Base-by-base conservation (phyloP, 1,140 invertebrate genomes). In the Pseudomyrmex concolor region DNA sequence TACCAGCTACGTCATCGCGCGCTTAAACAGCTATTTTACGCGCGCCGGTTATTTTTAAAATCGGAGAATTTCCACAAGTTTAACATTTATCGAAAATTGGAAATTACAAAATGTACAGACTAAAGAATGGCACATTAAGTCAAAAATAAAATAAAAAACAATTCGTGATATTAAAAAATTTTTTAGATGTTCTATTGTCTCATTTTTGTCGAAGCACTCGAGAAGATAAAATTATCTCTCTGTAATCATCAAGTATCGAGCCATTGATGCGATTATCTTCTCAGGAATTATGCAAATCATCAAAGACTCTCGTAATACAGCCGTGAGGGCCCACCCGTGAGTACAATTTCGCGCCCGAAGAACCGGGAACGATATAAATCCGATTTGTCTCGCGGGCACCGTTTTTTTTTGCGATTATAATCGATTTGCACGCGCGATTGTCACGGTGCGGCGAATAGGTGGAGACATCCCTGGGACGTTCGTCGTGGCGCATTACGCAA, bases 401-500 rank as follows among this genome's bases (percentile, higher is more conserved):
- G 66, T 34, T 34, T 34, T 34, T 34, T 34, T 34, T 34, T 34
- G 76, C 66, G 54, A 34, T 66, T 63, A 63, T 54, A 82, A 73
- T 82, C 70, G 70, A 82, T 57, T 82, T 82, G 22, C 50, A 19
- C 78, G 70, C 55, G 48, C 59, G 22, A 60, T 25, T 51, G 62
- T 68, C 57, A 62, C 19, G 60, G 66, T 22, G 34, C 45, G 63
- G 68, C 34, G 13, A 66, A 80, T 89, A 90, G 83, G 86, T 86
- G 88, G 88, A 89, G 84, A 91, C 90, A 90, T 92, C 90, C 88
- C 74, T 54, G 77, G 83, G 62, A 68, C 59, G 59, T 57, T 34
- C 74, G 67, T 84, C 67, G 70, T 74, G 15, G 68, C 55, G 43
- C 43, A 87, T 93, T 93, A 94, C 90, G 92, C 90, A 93, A 93